Evolutionary conservation across 2,797 vertebrate species (phyloP).

Genomic region (Gorsachius magnificus): DNA sequence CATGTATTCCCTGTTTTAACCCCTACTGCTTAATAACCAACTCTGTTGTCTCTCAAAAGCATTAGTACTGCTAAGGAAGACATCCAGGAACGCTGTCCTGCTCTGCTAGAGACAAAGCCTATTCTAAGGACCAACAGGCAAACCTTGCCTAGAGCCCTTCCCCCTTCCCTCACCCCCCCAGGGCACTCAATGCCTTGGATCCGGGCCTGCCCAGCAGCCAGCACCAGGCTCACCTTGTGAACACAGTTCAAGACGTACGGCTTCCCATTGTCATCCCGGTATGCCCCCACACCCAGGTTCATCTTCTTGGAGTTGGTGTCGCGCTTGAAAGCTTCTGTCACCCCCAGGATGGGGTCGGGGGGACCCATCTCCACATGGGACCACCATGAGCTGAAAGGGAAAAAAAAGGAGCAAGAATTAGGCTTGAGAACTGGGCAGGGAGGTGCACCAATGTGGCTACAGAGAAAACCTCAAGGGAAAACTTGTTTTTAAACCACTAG

Average conservation of each 20-base stretch:
- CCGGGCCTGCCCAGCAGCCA: background rate
- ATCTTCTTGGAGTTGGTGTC: conserved; percentile 97
- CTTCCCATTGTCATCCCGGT: conserved; percentile 94
- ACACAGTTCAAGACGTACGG: conserved; percentile 92
- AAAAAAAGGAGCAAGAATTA: background rate
- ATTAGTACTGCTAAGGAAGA: background rate
- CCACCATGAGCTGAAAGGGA: conserved; percentile 92
- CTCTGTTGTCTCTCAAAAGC: background rate
- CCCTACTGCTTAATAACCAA: background rate
- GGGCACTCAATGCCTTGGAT: no score
- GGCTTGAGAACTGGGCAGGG: background rate
- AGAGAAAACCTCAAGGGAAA: background rate
- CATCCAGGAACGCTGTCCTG: background rate
- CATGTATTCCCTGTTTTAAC: background rate
- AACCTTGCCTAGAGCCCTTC: background rate
- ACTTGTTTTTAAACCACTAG: background rate
- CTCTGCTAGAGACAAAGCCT: background rate
- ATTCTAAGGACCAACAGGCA: background rate
- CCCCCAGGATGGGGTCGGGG: conserved; percentile 96
- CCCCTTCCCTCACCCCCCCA: background rate
- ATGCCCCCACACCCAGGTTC: conserved; percentile 97
- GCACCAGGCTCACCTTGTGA: conserved; percentile 86
- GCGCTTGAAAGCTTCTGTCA: conserved; percentile 93
- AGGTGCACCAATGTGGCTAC: fast-evolving
- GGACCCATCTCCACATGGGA: conserved; percentile 95